Conservation (phyloP, 2,888 invertebrate species). For the Xylota segnis region DNA sequence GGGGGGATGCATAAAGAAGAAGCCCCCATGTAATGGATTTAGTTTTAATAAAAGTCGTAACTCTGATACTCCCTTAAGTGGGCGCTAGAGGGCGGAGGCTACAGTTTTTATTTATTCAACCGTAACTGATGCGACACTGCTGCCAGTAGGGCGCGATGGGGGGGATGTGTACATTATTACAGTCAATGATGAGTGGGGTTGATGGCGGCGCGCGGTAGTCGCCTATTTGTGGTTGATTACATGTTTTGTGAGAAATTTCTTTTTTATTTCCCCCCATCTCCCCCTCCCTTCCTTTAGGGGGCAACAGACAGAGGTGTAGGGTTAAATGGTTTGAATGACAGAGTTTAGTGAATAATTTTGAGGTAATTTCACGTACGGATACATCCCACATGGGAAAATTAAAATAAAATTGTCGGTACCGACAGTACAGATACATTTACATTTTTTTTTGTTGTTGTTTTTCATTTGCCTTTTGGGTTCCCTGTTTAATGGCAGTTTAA, state of each 20-base stretch:
- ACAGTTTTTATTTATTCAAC: conserved; percentile 62
- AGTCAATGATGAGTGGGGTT: conserved; percentile 49
- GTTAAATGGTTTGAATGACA: conserved; percentile 73
- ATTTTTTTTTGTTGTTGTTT: background rate
- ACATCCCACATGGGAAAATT: conserved; percentile 37
- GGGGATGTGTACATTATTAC: conserved; percentile 14
- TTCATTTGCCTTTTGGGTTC: conserved; percentile 20
- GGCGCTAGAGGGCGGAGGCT: background rate
- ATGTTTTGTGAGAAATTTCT: conserved; percentile 44
- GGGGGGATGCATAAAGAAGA: conserved; percentile 19
- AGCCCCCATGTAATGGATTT: conserved; percentile 48
- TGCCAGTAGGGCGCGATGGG: background rate
- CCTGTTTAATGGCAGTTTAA: conserved; percentile 62
- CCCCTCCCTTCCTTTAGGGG: background rate
- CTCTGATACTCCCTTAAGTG: conserved; percentile 57
- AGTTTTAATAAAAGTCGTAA: conserved; percentile 56
- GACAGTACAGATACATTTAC: background rate
- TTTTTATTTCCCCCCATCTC: background rate
- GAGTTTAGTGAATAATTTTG: conserved; percentile 62
- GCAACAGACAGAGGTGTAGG: conserved; percentile 31
- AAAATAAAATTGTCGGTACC: conserved; percentile 55
- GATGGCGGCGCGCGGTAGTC: conserved; percentile 30
- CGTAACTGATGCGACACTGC: conserved; percentile 34
- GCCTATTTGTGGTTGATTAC: conserved; percentile 60
- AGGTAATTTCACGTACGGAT: conserved; percentile 45